These are phyloP conservation scores for Polyodon spathula DNA, from an alignment of 2,113 vertebrate genomes.

Conservation along the genomic window DNA sequence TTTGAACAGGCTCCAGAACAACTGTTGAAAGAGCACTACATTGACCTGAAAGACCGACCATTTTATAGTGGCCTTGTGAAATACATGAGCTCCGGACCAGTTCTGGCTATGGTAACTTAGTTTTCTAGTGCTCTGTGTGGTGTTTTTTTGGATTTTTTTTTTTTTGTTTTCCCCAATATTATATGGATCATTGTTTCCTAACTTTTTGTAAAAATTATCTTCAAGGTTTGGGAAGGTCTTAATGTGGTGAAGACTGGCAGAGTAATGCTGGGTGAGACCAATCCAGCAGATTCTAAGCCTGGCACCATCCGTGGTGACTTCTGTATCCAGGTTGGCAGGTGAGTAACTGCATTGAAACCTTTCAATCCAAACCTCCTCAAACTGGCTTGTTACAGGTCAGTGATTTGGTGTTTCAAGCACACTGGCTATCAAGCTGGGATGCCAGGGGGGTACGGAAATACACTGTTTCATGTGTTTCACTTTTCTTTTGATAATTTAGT, in stretches of 20 bases:
- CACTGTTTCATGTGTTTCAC: neutral
- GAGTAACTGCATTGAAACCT: slow-evolving; percentile 21
- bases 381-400: too few species aligned
- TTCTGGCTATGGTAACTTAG: slow-evolving; percentile 84
- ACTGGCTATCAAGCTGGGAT: too few species aligned
- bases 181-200: too few species aligned
- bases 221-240: slow-evolving; percentile 89
- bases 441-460: too few species aligned
- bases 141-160: too few species aligned
- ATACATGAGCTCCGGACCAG: slow-evolving; percentile 80
- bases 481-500: too few species aligned
- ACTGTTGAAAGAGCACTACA: slow-evolving; percentile 79
- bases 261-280: slow-evolving; percentile 88
- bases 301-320: slow-evolving; percentile 93
- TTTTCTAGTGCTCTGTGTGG: too few species aligned
- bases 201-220: neutral
- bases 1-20: slow-evolving; percentile 68
- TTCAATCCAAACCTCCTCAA: too few species aligned
- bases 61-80: slow-evolving; percentile 78
- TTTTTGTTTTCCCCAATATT: too few species aligned
- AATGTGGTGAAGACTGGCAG: slow-evolving; percentile 81
- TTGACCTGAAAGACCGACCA: slow-evolving; percentile 78
- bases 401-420: too few species aligned
- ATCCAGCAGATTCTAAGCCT: slow-evolving; percentile 82
- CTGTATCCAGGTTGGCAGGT: slow-evolving; percentile 89